Conservation (phyloP, 2,113 vertebrate genomes). For the Marcusenius ussheri region DNA sequence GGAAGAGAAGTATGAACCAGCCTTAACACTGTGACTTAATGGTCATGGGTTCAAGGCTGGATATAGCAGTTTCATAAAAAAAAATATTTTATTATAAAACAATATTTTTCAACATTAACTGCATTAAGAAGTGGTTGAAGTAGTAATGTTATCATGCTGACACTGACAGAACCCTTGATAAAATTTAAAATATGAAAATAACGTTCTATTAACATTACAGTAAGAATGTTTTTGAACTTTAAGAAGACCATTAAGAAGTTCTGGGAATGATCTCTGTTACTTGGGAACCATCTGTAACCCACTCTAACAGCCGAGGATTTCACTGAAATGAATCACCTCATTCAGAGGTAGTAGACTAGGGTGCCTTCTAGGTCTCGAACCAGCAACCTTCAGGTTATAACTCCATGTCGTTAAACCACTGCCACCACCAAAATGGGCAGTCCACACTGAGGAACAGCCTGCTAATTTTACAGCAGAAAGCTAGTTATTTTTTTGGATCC, state of each 20-base stretch:
- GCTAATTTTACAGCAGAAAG: background rate
- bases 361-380: background rate
- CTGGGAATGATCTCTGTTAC: background rate
- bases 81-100: background rate
- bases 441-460: background rate
- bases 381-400: background rate
- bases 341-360: background rate
- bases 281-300: background rate
- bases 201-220: background rate
- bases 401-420: background rate
- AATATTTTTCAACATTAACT: background rate
- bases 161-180: background rate
- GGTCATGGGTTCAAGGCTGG: background rate
- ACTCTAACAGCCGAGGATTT: background rate
- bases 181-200: background rate
- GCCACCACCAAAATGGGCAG: background rate
- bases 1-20: too few species aligned
- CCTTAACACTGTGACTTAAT: background rate
- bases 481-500: background rate
- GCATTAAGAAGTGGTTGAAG: background rate
- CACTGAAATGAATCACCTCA: background rate
- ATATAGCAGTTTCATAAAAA: background rate
- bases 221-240: background rate
- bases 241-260: background rate
- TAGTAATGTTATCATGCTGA: background rate